A percentile compares a stretch with the other conserved stretches of the same genome.
Evolutionary conservation across 1,140 invertebrate species (phyloP).

Genomic region (Saxidomus purpurata): DNA sequence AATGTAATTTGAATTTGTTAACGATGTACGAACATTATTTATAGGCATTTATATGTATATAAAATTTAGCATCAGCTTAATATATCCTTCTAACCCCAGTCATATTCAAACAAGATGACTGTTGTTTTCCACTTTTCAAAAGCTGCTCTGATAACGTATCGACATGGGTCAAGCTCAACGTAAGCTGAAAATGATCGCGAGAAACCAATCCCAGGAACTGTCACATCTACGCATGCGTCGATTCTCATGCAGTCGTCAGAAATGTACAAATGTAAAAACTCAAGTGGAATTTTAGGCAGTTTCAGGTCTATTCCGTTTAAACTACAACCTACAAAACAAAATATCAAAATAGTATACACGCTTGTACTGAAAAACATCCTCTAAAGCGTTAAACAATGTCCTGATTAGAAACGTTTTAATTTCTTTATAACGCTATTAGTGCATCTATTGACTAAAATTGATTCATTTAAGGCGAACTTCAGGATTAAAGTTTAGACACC

Average conservation of each 20-base stretch:
- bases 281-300: background rate
- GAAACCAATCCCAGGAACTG: background rate
- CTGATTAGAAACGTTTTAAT: too few species aligned
- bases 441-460: too few species aligned
- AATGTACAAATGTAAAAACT: slow-evolving; percentile 7
- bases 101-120: slow-evolving; percentile 32
- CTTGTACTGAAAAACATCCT: too few species aligned
- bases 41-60: too few species aligned
- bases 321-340: slow-evolving; percentile 3
- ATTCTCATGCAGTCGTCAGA: slow-evolving; percentile 48
- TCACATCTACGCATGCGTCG: slow-evolving; percentile 32
- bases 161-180: slow-evolving; percentile 35
- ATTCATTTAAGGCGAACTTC: too few species aligned
- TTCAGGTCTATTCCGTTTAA: slow-evolving; percentile 5
- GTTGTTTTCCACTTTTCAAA: slow-evolving; percentile 29
- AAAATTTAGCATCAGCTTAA: too few species aligned
- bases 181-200: slow-evolving; percentile 37
- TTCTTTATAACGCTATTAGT: too few species aligned
- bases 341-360: too few species aligned
- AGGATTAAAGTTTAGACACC: too few species aligned
- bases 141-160: background rate
- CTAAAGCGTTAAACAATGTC: too few species aligned
- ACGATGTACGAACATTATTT: too few species aligned
- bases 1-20: too few species aligned
- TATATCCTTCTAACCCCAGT: slow-evolving; percentile 60